Evolutionary conservation across 64 coral and sea anemone genomes (phyloP).

Genomic region (Hydrozoanthus tunicans): DNA sequence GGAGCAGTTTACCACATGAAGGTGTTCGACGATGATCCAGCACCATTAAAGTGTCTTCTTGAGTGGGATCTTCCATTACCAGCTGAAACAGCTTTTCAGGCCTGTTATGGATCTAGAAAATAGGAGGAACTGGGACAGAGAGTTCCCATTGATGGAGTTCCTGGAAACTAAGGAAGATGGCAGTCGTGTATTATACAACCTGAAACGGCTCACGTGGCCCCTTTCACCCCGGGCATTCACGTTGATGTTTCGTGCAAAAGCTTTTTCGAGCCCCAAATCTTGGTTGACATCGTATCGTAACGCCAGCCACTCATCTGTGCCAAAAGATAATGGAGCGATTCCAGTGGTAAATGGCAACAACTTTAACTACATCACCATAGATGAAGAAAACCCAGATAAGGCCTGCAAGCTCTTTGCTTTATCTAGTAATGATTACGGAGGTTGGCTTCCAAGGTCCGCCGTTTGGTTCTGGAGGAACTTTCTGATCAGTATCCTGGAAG

Average conservation of each 20-base stretch:
- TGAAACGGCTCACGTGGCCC: background rate
- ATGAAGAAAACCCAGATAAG: conserved; percentile 27
- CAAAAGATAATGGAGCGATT: conserved; percentile 19
- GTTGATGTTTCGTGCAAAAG: conserved; percentile 14
- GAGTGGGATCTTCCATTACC: conserved; percentile 25
- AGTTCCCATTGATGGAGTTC: conserved; percentile 6
- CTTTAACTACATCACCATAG: conserved; percentile 49
- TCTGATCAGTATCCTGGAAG: background rate
- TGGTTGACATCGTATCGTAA: conserved; percentile 32
- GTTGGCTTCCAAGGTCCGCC: conserved; percentile 33
- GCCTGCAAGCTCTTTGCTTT: conserved; percentile 38
- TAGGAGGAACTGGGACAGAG: conserved; percentile 35
- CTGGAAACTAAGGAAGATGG: conserved; percentile 43
- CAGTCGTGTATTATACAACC: background rate
- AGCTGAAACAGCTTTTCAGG: conserved; percentile 3
- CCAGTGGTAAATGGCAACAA: conserved; percentile 49
- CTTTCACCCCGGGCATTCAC: conserved; percentile 37
- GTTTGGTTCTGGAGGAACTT: conserved; percentile 1
- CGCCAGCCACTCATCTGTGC: conserved; percentile 15
- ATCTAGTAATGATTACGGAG: conserved; percentile 55
- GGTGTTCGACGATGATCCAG: conserved; percentile 26
- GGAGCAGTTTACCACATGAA: conserved; percentile 27
- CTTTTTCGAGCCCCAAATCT: conserved; percentile 33
- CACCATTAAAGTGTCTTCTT: conserved; percentile 40
- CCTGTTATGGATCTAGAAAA: background rate